Percentiles rank a stretch among this genome's conserved stretches.
These are phyloP conservation scores for Eurytemora carolleeae DNA, from an alignment of 1,140 invertebrate species.

Conservation along the genomic window DNA sequence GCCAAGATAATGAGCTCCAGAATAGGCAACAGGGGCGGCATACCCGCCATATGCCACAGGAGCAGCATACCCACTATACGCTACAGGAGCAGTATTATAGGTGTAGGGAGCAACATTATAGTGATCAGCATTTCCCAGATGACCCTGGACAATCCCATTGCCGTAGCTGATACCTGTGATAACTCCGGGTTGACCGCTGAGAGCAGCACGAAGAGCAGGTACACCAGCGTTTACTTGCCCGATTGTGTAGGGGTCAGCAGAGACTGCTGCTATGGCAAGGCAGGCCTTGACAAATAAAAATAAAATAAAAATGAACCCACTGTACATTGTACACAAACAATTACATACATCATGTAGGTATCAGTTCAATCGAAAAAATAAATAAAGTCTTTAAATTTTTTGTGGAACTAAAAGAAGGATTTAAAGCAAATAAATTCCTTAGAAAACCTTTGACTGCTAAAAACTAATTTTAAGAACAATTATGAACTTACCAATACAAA, in stretches of 20 bases:
- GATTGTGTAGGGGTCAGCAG: not conserved
- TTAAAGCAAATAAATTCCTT: not conserved
- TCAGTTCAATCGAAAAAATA: not conserved
- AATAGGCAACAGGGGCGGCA: not conserved
- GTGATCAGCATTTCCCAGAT: too few relatives aligned
- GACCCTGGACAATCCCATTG: not conserved
- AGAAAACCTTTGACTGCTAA: not conserved
- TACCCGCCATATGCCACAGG: not conserved
- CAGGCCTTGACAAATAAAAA: not conserved
- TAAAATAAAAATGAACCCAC: not conserved
- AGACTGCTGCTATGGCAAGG: not conserved
- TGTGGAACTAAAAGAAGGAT: not conserved
- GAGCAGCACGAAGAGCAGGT: not conserved
- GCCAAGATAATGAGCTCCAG: not conserved
- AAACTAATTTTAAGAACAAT: slow-evolving; percentile 22
- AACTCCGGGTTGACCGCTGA: not conserved
- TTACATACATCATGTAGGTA: not conserved
- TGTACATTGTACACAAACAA: not conserved
- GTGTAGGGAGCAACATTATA: not conserved
- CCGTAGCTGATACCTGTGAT: not conserved
- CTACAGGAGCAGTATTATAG: not conserved
- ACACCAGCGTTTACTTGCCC: not conserved
- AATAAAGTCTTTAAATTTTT: not conserved
- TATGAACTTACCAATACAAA: slow-evolving; percentile 25
- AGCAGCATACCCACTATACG: not conserved